Base-by-base conservation (phyloP, 1,140 invertebrate species). In the Anastrepha ludens region DNA sequence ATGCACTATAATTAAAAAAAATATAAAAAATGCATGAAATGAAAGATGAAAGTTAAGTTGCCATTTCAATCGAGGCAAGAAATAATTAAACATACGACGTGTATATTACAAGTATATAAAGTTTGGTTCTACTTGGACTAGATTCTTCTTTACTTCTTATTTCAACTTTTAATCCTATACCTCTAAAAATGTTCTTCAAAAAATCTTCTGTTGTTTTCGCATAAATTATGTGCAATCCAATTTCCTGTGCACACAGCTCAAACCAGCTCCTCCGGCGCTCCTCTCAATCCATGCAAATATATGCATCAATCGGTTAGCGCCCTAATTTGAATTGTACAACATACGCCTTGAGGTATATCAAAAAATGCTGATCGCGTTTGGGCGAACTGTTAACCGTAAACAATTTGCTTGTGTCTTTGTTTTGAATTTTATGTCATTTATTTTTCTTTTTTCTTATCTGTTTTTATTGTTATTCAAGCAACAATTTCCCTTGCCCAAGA, bases 261-360 rank as follows among this genome's bases (percentile, higher is more conserved):
- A 0, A 74, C 9, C 39, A 44, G 11, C 41, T 74, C 17, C 41
- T 74, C 17, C 17, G 11, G 13, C 5, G 5, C 8, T 15, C 70
- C 7, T 9, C 9, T 41, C 8, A 0, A 65, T 70, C 15, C 44
- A 44, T 74, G 17, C 74, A 55, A 81, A 81, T 74, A 17, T 74
- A 74, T 81, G 74, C 47, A 81, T 11, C 7, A 20, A 13, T n/a
- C 74, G 3, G 5, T 17, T 74, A 44, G 11, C 70, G n/a, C n/a
- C 17, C 41, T 8, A 74, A 74, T 44, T 74, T 74, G 67, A 81
- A 81, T 55, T 81, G n/a, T 20, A 20, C 74, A 5, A 47, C 44
- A 44, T 7, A 41, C 17, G 39, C 41, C 64, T 74, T n/a, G 67
- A 47, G 5, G 41, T 4, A 74, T 74, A 13, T 9, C 29, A 13